A percentile compares a stretch with the other conserved stretches of the same genome.
Conservation (phyloP, 2,888 invertebrate genomes). For the Melieria omissa region DNA sequence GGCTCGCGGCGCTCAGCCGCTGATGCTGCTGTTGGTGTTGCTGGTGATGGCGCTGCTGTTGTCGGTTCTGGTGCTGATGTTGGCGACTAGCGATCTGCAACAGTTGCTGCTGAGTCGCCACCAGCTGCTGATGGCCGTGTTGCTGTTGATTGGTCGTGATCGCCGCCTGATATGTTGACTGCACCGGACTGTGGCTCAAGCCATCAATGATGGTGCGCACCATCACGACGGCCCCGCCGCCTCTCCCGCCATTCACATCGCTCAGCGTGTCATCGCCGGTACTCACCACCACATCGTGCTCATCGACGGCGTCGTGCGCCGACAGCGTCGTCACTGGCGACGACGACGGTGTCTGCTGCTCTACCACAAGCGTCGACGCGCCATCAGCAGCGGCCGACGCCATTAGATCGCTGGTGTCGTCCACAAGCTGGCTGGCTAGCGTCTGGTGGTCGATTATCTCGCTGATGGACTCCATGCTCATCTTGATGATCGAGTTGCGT, state of each 20-base stretch:
- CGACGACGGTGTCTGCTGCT: conserved; percentile 55
- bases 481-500: conserved; percentile 33
- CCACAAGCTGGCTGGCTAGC: conserved; percentile 67
- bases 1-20: conserved; percentile 47
- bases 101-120: conserved; percentile 44
- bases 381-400: conserved; percentile 18
- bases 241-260: conserved; percentile 45
- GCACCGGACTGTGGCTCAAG: conserved; percentile 48
- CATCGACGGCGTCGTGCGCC: conserved; percentile 41
- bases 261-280: conserved; percentile 32
- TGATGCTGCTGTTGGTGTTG: conserved; percentile 49
- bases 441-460: conserved; percentile 72
- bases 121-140: conserved; percentile 27
- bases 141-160: background rate
- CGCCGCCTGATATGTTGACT: conserved; percentile 49
- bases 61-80: conserved; percentile 46
- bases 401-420: conserved; percentile 61
- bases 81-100: conserved; percentile 43
- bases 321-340: conserved; percentile 39
- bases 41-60: conserved; percentile 43
- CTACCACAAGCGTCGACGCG: conserved; percentile 50
- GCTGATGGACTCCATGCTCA: conserved; percentile 71
- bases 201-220: conserved; percentile 60
- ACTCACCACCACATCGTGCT: conserved; percentile 40
- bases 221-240: conserved; percentile 60